These are phyloP conservation scores for Urechis unicinctus DNA, from an alignment of 2,888 invertebrate genomes.

Conservation along the genomic window DNA sequence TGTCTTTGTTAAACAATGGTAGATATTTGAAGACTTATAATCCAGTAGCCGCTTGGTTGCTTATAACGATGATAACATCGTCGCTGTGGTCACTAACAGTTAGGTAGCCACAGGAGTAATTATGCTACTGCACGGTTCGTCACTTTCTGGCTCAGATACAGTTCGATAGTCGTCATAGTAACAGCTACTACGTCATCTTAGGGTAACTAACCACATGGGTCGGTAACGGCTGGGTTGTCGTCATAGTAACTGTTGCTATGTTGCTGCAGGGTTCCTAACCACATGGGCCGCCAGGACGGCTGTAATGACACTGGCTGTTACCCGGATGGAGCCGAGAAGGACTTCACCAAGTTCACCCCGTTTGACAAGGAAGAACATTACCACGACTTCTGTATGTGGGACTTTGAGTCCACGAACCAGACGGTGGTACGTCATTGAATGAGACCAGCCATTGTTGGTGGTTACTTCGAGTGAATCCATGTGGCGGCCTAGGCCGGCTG, in stretches of 20 bases:
- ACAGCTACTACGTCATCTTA: no score
- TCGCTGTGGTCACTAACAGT: no score
- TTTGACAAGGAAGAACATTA: conserved; percentile 23
- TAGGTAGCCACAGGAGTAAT: no score
- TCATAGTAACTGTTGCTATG: background rate
- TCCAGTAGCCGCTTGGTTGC: no score
- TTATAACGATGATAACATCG: no score
- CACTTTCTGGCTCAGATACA: no score
- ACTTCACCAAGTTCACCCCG: conserved; percentile 22
- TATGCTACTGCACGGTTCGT: no score
- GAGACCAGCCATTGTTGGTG: background rate
- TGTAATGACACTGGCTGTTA: conserved; percentile 6
- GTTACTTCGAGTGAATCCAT: background rate
- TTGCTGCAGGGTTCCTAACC: conserved; percentile 22
- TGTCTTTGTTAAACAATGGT: no score
- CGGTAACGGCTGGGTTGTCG: background rate
- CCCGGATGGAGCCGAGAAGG: conserved; percentile 3
- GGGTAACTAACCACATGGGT: no score
- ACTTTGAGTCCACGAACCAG: conserved; percentile 20
- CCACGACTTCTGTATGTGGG: conserved; percentile 22
- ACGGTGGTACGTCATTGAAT: conserved; percentile 6
- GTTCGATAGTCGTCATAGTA: no score
- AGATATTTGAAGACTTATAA: no score
- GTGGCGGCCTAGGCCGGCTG: no score
- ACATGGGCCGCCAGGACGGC: conserved; percentile 21